Evolutionary conservation across 23 tunicate species (phyloP).

Genomic region (Botrylloides violaceus): DNA sequence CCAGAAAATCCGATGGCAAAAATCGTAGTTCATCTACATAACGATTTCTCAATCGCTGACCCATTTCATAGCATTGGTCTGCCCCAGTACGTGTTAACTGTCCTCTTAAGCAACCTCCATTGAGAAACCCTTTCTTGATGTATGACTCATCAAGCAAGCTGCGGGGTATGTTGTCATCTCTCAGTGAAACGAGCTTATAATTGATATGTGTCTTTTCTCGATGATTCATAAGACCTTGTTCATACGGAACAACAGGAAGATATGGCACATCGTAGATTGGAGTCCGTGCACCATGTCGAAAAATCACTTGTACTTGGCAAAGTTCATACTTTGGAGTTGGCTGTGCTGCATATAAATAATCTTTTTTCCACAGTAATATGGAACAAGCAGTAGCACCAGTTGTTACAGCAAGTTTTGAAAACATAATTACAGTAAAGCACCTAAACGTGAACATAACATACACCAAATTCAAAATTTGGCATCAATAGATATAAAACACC

Average conservation of each 20-base stretch:
- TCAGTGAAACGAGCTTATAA: slow-evolving; percentile 1
- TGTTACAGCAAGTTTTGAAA: neutral
- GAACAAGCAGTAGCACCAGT: slow-evolving; percentile 12
- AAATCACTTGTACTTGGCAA: slow-evolving; percentile 60
- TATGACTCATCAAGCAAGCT: slow-evolving; percentile 13
- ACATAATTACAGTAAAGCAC: too few species aligned
- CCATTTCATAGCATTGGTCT: slow-evolving; percentile 45
- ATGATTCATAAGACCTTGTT: slow-evolving; percentile 33
- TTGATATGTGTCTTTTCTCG: slow-evolving; percentile 39
- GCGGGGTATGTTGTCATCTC: neutral
- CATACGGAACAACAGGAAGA: slow-evolving; percentile 37
- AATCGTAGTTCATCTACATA: slow-evolving; percentile 30
- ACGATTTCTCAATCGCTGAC: slow-evolving; percentile 16
- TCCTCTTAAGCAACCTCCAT: slow-evolving; percentile 26
- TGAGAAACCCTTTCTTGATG: neutral
- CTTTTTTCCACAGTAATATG: neutral
- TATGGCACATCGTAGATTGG: slow-evolving; percentile 38
- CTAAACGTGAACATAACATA: too few species aligned
- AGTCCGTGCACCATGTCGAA: slow-evolving; percentile 88
- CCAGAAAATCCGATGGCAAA: slow-evolving; percentile 12
- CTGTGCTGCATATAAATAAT: neutral
- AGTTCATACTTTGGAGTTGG: slow-evolving; percentile 5
- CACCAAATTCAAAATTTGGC: too few species aligned
- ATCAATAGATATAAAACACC: too few species aligned
- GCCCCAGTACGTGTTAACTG: slow-evolving; percentile 40